Base-by-base conservation (phyloP, 2,888 invertebrate species). In the Galerucella calmariensis region DNA sequence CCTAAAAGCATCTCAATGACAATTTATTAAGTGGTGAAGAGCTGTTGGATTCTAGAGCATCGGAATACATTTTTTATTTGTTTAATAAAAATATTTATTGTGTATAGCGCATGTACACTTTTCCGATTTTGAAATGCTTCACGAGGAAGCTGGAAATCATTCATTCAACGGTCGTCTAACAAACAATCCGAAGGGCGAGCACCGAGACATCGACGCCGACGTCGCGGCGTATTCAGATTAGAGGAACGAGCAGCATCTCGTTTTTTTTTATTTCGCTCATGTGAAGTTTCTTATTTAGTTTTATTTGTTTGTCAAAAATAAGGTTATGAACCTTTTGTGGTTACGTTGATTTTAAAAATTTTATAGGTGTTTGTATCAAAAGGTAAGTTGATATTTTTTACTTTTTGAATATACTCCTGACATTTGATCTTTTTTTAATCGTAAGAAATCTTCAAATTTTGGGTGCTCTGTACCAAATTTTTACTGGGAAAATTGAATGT, bases 121-220 rank as follows among this genome's bases (percentile, higher is more conserved):
- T 62, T 12, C 41, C 35, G 62, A 62, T 62, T 62, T 62, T 62
- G 41, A 62, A 62, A 62, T 41, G 35, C 16, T 62, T 35, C 62
- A 62, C 41, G 62, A 62, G 62, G 41, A 62, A n/a, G n/a, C 35
- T 35, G 62, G 12, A 62, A 62, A n/a, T 62, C 35, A 41, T 16
- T 62, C 62, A 62, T 62, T 62, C 62, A 41, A 62, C 41, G 62
- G 62, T 41, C 62, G 62, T 35, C 27, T 61, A 61, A 27, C 35
- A 35, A 61, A 16, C 27, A 35, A 41, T 61, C 35, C 41, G 41
- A 62, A 62, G 62, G 20, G 16, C 41, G 62, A 62, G 62, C 62
- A 16, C 8, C 35, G 61, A 35, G n/a, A 35, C 12, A 56, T 20
- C 56, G 56, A 56, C 56, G 56, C 11, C 62, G 41, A 41, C 62